phyloP scores from a whole-genome alignment of 2,888 invertebrate species.

The Nemotelus pantherinus region DNA sequence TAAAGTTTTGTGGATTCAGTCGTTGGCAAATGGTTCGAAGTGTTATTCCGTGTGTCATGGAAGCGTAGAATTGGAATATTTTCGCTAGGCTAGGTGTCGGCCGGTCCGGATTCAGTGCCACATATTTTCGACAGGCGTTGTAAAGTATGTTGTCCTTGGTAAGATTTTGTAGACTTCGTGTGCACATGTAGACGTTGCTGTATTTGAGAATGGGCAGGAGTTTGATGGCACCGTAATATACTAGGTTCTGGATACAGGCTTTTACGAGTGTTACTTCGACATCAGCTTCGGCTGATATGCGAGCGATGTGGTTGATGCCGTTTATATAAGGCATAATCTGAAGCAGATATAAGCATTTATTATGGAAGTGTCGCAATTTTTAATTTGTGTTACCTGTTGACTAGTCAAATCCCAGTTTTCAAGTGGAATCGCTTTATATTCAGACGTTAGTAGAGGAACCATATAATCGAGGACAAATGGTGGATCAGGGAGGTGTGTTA shows the following conservation, averaged over 20 bases:
- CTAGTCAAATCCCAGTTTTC: constrained; percentile 95
- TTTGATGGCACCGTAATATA: constrained; percentile 79
- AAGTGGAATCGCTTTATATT: constrained; percentile 71
- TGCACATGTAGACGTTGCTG: constrained; percentile 85
- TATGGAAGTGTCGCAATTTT: not conserved
- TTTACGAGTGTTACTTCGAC: constrained; percentile 94
- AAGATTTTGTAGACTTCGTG: constrained; percentile 76
- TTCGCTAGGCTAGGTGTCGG: constrained; percentile 60
- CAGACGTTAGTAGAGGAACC: constrained; percentile 83
- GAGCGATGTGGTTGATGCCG: constrained; percentile 90
- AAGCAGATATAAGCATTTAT: constrained; percentile 48
- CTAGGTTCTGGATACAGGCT: constrained; percentile 91
- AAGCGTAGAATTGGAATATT: constrained; percentile 69
- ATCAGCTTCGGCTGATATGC: constrained; percentile 89
- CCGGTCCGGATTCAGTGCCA: constrained; percentile 60
- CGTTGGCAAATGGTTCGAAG: constrained; percentile 75
- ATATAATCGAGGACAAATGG: constrained; percentile 85
- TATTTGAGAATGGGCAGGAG: constrained; percentile 85
- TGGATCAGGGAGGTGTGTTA: constrained; percentile 83
- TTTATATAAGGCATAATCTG: constrained; percentile 87
- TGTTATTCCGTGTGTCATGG: constrained; percentile 76
- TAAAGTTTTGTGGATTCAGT: constrained; percentile 70
- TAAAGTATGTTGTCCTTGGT: constrained; percentile 74
- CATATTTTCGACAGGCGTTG: constrained; percentile 72
- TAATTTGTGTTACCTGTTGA: constrained; percentile 73